Conservation (phyloP, 2,797 vertebrate genomes). For the Halcyon chelicuti region DNA sequence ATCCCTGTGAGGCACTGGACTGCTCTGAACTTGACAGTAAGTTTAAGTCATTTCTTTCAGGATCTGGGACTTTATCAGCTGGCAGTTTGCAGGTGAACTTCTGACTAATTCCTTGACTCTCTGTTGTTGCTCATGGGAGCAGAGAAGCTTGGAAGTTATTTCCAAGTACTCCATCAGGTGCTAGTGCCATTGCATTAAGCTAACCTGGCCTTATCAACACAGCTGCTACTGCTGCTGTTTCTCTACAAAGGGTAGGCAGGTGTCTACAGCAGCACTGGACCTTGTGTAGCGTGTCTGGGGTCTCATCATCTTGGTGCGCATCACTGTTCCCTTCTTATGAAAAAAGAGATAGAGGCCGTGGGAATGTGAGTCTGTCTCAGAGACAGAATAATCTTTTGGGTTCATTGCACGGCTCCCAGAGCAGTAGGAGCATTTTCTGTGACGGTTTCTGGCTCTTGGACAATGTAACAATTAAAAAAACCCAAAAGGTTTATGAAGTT, state of each 20-base stretch:
- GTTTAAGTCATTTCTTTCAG: not conserved
- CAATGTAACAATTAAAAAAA: not conserved
- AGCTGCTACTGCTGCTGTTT: not conserved
- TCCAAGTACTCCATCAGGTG: rapidly evolving
- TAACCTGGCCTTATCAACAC: not conserved
- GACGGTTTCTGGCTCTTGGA: not conserved
- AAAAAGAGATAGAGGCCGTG: not conserved
- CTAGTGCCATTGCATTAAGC: not conserved
- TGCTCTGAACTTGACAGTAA: not conserved
- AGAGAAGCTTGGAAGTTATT: not conserved
- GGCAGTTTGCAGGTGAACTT: not conserved
- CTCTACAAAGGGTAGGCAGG: rapidly evolving
- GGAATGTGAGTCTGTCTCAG: not conserved
- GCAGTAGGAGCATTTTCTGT: not conserved
- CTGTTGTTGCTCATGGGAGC: not conserved
- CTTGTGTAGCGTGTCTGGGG: not conserved
- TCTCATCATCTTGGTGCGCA: not conserved
- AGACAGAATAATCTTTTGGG: not conserved
- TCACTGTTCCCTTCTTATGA: not conserved
- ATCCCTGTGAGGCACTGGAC: not conserved
- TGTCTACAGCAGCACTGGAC: not conserved
- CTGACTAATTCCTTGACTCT: not conserved
- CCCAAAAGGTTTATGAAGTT: not conserved
- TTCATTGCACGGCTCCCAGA: not conserved
- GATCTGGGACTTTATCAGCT: not conserved